Evolutionary conservation across 30 jellyfish, hydroid and myxozoan genomes (phyloP).

Genomic region (Turritopsis dohrnii): DNA sequence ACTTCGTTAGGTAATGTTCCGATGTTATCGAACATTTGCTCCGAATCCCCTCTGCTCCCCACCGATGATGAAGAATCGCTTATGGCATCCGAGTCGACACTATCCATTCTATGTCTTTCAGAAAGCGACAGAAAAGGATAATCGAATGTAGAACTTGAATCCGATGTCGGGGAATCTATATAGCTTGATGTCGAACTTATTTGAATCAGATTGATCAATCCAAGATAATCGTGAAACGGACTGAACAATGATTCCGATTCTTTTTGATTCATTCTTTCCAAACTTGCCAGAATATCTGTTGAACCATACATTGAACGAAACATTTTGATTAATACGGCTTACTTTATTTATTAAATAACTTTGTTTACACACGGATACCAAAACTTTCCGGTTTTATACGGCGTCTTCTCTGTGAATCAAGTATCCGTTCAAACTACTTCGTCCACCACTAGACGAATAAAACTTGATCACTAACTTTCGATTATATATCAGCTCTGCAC

Average conservation of each 20-base stretch:
- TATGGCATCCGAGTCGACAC: constrained; percentile 82
- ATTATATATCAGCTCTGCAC: not conserved
- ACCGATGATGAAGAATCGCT: constrained; percentile 56
- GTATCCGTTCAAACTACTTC: not conserved
- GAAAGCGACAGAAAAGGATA: constrained; percentile 16
- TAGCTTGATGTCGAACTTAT: constrained; percentile 22
- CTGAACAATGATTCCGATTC: constrained; percentile 29
- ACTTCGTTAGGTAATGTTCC: constrained; percentile 33
- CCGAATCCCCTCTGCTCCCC: constrained; percentile 76
- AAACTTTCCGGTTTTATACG: not conserved
- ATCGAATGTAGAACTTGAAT: not conserved
- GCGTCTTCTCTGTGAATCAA: not conserved
- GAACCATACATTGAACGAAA: not conserved
- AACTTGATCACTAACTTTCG: no score
- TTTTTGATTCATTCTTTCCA: not conserved
- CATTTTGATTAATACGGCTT: not conserved
- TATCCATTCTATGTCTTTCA: constrained; percentile 80
- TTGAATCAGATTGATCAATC: constrained; percentile 72
- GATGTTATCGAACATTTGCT: constrained; percentile 44
- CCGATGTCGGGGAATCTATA: constrained; percentile 14
- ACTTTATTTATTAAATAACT: not conserved
- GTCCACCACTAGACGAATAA: not conserved
- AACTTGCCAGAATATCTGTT: not conserved
- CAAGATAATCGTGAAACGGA: constrained; percentile 91
- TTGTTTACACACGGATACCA: not conserved